Evolutionary conservation across 2,888 invertebrate genomes (phyloP).

Genomic region (Lithophane leautieri): DNA sequence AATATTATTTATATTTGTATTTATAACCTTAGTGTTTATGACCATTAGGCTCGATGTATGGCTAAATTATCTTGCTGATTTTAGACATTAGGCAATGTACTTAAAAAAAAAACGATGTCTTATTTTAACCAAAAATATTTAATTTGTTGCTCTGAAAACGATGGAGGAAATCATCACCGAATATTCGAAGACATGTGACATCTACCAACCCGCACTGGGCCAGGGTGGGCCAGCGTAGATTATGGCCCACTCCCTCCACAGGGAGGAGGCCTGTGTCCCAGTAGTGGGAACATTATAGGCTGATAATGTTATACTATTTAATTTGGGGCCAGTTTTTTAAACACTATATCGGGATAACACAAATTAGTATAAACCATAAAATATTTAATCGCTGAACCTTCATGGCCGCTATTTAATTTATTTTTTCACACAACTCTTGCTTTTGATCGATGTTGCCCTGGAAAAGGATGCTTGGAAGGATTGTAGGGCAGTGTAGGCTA

Average conservation of each 20-base stretch:
- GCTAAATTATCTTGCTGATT: neutral
- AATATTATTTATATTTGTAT: constrained; percentile 17
- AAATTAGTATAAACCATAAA: neutral
- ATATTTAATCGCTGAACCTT: constrained; percentile 43
- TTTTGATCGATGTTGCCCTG: too few relatives aligned
- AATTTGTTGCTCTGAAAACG: too few relatives aligned
- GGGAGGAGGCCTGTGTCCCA: too few relatives aligned
- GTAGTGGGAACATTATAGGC: too few relatives aligned
- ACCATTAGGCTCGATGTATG: neutral
- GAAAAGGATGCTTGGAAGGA: too few relatives aligned
- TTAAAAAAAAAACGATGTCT: neutral
- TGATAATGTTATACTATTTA: too few relatives aligned
- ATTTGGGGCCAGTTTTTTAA: neutral
- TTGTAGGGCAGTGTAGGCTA: too few relatives aligned
- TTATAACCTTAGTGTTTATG: neutral
- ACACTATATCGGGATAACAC: neutral
- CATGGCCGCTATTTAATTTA: neutral
- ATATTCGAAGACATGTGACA: too few relatives aligned
- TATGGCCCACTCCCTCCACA: too few relatives aligned
- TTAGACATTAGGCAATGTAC: neutral
- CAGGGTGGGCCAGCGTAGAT: too few relatives aligned
- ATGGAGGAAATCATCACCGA: too few relatives aligned
- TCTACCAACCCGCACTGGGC: too few relatives aligned
- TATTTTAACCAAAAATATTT: neutral
- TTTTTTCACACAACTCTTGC: constrained; percentile 20